These are phyloP conservation scores for Seira musarum DNA, from an alignment of 2,888 invertebrate genomes.

Conservation along the genomic window DNA sequence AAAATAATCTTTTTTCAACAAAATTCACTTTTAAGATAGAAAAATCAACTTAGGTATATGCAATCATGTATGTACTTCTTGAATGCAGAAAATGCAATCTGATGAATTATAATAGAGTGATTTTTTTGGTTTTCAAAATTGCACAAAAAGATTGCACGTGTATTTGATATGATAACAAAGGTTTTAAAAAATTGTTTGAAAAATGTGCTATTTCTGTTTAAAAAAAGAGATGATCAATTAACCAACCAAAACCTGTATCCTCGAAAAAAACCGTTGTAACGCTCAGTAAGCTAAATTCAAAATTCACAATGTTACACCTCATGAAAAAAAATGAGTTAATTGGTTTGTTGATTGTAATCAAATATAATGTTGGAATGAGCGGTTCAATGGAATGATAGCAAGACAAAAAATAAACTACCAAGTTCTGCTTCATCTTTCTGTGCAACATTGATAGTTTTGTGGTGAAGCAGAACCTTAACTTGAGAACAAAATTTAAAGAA, in stretches of 20 bases:
- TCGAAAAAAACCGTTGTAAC: slow-evolving; percentile 48
- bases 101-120: background rate
- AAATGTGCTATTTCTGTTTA: slow-evolving; percentile 45
- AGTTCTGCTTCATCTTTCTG: background rate
- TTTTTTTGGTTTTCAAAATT: background rate
- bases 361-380: slow-evolving; percentile 43
- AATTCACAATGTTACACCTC: slow-evolving; percentile 34
- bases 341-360: slow-evolving; percentile 24
- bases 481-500: slow-evolving; percentile 6
- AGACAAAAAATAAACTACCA: slow-evolving; percentile 42
- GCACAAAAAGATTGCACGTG: slow-evolving; percentile 38
- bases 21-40: slow-evolving; percentile 35
- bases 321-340: slow-evolving; percentile 14
- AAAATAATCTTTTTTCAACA: slow-evolving; percentile 30
- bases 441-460: background rate
- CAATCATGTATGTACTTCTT: background rate
- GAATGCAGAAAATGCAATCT: slow-evolving; percentile 21
- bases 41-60: slow-evolving; percentile 18
- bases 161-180: slow-evolving; percentile 17
- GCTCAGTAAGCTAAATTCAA: slow-evolving; percentile 52
- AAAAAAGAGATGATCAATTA: slow-evolving; percentile 25
- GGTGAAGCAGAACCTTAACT: background rate
- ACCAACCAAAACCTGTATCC: slow-evolving; percentile 2
- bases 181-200: background rate
- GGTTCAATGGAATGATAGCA: slow-evolving; percentile 46